Conservation (phyloP, 2,797 vertebrate genomes). For the Enteromius thamalakanensis region DNA sequence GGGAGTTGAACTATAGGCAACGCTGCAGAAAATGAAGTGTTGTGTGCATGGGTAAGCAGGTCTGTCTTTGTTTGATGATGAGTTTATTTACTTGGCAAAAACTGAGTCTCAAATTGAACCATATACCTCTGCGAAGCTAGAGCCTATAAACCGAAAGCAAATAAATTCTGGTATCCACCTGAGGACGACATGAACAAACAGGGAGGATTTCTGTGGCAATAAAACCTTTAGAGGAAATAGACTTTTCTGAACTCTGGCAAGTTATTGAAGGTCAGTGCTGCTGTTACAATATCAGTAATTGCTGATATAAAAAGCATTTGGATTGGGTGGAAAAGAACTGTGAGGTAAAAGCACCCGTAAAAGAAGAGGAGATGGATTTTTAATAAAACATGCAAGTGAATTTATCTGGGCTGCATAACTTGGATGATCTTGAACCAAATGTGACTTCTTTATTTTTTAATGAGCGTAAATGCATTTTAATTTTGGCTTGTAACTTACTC, state of each 20-base stretch:
- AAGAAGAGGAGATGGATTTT: neutral
- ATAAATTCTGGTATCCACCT: conserved; percentile 43
- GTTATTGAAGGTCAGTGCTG: neutral
- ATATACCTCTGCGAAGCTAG: conserved; percentile 6
- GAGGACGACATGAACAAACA: conserved; percentile 18
- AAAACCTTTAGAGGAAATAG: neutral
- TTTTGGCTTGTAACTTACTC: conserved; percentile 6
- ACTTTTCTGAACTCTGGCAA: conserved; percentile 12
- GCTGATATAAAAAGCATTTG: neutral
- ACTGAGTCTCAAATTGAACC: conserved; percentile 17
- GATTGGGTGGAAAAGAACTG: neutral
- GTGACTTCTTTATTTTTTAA: neutral
- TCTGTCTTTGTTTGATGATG: conserved; percentile 3
- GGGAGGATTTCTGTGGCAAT: neutral
- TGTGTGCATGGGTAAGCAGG: conserved; percentile 30
- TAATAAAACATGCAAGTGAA: conserved; percentile 3
- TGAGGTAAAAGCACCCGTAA: neutral
- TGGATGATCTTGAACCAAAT: neutral
- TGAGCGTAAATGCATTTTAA: neutral
- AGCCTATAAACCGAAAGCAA: conserved; percentile 36
- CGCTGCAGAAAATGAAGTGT: conserved; percentile 26
- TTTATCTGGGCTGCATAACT: conserved; percentile 12
- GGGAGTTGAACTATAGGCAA: conserved; percentile 15
- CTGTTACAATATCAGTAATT: conserved; percentile 15
- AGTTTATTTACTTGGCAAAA: conserved; percentile 33